phyloP scores from a whole-genome alignment of 30 jellyfish, hydroid and myxozoan species.

The Nemopilema nomurai region DNA sequence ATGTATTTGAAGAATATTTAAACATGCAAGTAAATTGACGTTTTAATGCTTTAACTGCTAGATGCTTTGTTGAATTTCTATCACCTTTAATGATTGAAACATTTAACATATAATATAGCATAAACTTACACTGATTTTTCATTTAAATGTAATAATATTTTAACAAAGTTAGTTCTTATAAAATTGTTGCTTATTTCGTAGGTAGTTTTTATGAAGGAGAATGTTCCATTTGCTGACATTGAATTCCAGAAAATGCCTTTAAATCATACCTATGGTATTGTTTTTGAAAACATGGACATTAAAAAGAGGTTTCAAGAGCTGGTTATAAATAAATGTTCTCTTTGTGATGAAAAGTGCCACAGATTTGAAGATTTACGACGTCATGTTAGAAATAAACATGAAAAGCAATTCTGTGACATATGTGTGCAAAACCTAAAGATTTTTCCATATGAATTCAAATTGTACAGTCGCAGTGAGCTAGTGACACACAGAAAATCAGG shows the following conservation, averaged over 20 bases:
- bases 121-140: too few species aligned
- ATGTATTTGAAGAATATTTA: too few species aligned
- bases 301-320: constrained; percentile 50
- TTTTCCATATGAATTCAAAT: constrained; percentile 77
- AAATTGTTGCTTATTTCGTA: constrained; percentile 19
- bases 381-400: constrained; percentile 82
- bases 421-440: constrained; percentile 76
- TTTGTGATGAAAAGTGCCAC: constrained; percentile 38
- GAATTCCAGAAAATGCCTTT: constrained; percentile 14
- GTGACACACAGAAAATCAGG: constrained; percentile 87
- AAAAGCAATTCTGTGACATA: constrained; percentile 79
- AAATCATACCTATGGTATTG: constrained; percentile 65
- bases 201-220: constrained; percentile 72
- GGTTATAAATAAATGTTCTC: constrained; percentile 50
- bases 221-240: constrained; percentile 54
- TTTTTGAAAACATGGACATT: constrained; percentile 49
- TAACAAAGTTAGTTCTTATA: too few species aligned
- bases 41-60: too few species aligned
- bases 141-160: too few species aligned
- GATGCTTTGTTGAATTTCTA: too few species aligned
- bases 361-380: constrained; percentile 67
- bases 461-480: constrained; percentile 69
- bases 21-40: too few species aligned
- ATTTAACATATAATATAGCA: too few species aligned
- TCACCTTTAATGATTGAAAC: too few species aligned